A percentile compares a stretch with the other conserved stretches of the same genome.
phyloP scores from a whole-genome alignment of 2,888 invertebrate species.

The Pycnomerus fuliginosus region DNA sequence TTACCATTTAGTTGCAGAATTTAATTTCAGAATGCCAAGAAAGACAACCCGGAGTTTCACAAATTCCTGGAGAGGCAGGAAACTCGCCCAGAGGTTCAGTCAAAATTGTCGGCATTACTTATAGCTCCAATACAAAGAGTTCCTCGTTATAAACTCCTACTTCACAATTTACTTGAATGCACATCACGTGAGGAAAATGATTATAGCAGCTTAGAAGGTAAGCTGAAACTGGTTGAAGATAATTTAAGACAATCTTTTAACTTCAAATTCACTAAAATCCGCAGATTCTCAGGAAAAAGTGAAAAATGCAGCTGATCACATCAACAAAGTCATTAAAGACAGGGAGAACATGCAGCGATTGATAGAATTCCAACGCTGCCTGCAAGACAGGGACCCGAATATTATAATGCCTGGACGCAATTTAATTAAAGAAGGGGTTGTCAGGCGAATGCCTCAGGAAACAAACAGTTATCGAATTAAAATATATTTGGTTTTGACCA shows the following conservation, averaged over 20 bases:
- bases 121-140: constrained; percentile 79
- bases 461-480: constrained; percentile 51
- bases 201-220: constrained; percentile 33
- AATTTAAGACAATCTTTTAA: no score
- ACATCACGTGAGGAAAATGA: constrained; percentile 33
- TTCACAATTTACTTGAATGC: constrained; percentile 63
- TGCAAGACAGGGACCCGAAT: constrained; percentile 62
- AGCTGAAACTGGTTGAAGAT: constrained; percentile 6
- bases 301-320: constrained; percentile 67
- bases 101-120: constrained; percentile 68
- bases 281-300: constrained; percentile 68
- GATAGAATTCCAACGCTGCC: constrained; percentile 65
- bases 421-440: constrained; percentile 66
- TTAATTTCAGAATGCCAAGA: constrained; percentile 15
- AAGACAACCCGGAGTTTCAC: constrained; percentile 54
- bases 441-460: constrained; percentile 47
- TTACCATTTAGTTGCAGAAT: not conserved
- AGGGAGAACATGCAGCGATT: constrained; percentile 71
- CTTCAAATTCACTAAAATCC: no score
- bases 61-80: constrained; percentile 65
- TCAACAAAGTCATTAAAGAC: constrained; percentile 71
- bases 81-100: constrained; percentile 67
- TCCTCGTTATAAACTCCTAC: constrained; percentile 71
- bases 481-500: constrained; percentile 69
- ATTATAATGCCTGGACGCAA: constrained; percentile 69